These are phyloP conservation scores for Patiria pectinifera DNA, from an alignment of 53 echinoderm and acorn worm species.

Conservation along the genomic window DNA sequence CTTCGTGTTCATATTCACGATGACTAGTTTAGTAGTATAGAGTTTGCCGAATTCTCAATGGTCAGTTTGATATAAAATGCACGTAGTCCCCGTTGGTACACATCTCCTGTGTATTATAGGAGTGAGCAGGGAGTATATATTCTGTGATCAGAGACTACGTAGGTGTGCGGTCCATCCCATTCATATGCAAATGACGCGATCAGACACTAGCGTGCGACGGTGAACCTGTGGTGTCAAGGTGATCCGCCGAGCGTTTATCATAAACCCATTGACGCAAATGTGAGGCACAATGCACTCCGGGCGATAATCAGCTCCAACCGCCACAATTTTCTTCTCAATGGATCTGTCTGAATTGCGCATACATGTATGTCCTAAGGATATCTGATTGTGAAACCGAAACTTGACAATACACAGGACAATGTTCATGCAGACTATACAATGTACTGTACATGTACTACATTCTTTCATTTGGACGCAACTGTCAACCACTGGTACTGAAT, in stretches of 20 bases:
- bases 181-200: constrained; percentile 54
- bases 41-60: neutral
- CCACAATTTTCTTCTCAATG: constrained; percentile 23
- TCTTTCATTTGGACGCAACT: too few species aligned
- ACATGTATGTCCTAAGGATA: constrained; percentile 2
- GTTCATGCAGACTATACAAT: too few species aligned
- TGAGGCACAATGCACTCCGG: constrained; percentile 18
- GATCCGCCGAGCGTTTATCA: constrained; percentile 31
- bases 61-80: neutral
- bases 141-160: constrained; percentile 1
- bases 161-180: constrained; percentile 42
- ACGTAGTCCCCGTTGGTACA: neutral
- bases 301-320: constrained; percentile 34
- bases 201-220: constrained; percentile 47
- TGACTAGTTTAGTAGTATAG: neutral
- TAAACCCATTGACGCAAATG: constrained; percentile 46
- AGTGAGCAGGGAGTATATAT: neutral
- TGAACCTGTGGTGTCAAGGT: constrained; percentile 52
- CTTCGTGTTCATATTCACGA: neutral
- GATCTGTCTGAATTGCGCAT: neutral
- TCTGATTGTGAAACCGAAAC: too few species aligned
- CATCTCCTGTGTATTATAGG: neutral
- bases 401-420: too few species aligned
- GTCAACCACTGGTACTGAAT: too few species aligned
- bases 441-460: too few species aligned